Evolutionary conservation across 92 coral and sea anemone species (phyloP), one percentile per base, ranked within the genome.

Genomic region (Parazoanthus swiftii): DNA sequence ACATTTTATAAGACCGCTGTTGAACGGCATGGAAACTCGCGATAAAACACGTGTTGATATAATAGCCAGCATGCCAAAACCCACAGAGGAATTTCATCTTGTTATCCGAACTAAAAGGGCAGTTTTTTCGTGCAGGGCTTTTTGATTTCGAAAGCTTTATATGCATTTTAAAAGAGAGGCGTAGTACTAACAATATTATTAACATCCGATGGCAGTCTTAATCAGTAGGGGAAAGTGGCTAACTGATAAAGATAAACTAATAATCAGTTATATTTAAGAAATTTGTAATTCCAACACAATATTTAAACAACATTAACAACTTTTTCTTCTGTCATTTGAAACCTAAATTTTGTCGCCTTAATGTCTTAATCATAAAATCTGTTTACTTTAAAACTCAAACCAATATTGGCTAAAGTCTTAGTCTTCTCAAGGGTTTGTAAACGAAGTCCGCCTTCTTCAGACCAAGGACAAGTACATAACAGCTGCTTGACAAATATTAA

Each of bases 1-100:
- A 46, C 77, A 84, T 84, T 84, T 72, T 48, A 70, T 72, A 65
- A 84, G 87, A 70, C 87, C 39, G 67, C 78, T 48, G 78, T 72
- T 46, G 33, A 48, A 15, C 66, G 63, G 23, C 87, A 84, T 84
- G 87, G 87, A 68, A 70, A 84, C 86, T 82, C 8, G 21, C 21
- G 26, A 82, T 21, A 6, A 21, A 42, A 65, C 87, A 84, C 87
- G 87, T 84, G 87, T 84, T n/a, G 26, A 43, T 7, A 70, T 8
- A 84, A 84, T 35, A 36, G 44, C 38, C 6, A 46, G 77, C 58
- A 82, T 26, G 56, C 26, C 58, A 65, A 21, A 39, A 70, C n/a
- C 54, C 80, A 76, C 5, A 15, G 48, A 3, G 46, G 46, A 16
- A 16, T 8, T 21, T 5, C 79, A 76, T 44, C 8, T 74, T 74